Base-by-base conservation (phyloP, 2,888 invertebrate species). In the Torymus aiolomorphi region DNA sequence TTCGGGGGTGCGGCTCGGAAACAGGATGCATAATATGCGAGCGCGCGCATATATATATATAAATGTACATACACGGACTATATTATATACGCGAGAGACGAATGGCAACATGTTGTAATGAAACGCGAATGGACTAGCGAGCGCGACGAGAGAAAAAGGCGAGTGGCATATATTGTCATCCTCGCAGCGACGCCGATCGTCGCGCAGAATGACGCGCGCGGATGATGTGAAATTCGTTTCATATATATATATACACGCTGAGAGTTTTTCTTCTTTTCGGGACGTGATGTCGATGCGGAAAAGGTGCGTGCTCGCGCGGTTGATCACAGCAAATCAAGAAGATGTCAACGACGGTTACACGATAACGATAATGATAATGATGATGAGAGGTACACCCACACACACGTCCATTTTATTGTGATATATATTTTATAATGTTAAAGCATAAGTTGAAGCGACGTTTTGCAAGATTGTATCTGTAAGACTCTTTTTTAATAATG, bases 341-440 rank as follows among this genome's bases (percentile, higher is more conserved):
- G 8, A 42, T 42, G 42, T 42, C n/a, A 62, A 62, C 18, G 51
- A 61, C 65, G 54, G 57, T 56, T 74, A 61, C 16, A 49, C 67
- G 56, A 52, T 57, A 77, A 72, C 62, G 72, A 77, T 12, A 56
- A 31, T 42, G 31, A 20, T 65, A 8, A 31, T 63, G 51, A 69
- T 63, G 31, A 76, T 51, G 57, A 77, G 52, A 73, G 49, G 49
- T 66, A 56, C 77, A 83, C 76, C 57, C 66, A 76, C 42, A 73
- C 61, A 81, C 84, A 84, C 84, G 85, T 85, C 85, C 85, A 83
- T 86, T 84, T 86, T 84, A 86, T 86, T 86, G 86, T 86, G 86
- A 86, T 86, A 86, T 80, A 76, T 82, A 81, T 75, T 81, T 81
- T 81, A 79, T 81, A 81, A 79, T 74, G 65, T 81, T 76, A 65